These are phyloP conservation scores for Drosophila atroscutellata DNA, from an alignment of 2,888 invertebrate species.

Conservation along the genomic window DNA sequence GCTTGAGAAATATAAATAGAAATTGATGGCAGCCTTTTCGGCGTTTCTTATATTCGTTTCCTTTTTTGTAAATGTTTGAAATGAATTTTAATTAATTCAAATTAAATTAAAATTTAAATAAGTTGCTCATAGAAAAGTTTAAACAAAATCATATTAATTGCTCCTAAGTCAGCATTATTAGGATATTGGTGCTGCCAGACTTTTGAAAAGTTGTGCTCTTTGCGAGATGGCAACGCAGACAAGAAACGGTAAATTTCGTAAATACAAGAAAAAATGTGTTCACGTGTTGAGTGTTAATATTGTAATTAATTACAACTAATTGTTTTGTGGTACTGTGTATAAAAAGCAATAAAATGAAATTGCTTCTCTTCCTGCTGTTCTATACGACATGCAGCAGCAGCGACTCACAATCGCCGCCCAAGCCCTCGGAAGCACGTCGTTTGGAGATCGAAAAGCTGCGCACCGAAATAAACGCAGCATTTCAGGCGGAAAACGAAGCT, in stretches of 20 bases:
- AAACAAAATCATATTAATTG: background rate
- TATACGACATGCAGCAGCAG: constrained; percentile 14
- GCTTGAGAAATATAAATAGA: background rate
- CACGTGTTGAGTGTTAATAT: constrained; percentile 48
- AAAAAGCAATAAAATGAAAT: constrained; percentile 26
- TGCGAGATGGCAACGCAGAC: constrained; percentile 29
- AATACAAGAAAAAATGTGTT: constrained; percentile 32
- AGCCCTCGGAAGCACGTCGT: constrained; percentile 24
- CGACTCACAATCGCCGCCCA: background rate
- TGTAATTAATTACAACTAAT: constrained; percentile 3
- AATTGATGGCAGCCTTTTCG: constrained; percentile 22
- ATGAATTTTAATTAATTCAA: background rate
- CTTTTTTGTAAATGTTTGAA: background rate
- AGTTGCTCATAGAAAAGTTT: background rate
- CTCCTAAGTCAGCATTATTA: background rate
- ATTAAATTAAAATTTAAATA: background rate
- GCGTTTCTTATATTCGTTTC: background rate
- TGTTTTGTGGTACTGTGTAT: constrained; percentile 6
- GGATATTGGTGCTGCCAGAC: constrained; percentile 26
- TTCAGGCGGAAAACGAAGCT: constrained; percentile 58
- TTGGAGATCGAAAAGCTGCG: constrained; percentile 77
- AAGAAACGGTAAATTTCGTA: constrained; percentile 55
- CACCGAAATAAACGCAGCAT: constrained; percentile 71
- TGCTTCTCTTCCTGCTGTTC: constrained; percentile 36
- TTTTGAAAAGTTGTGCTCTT: too few relatives aligned